Evolutionary conservation across 1,140 invertebrate species (phyloP).

Genomic region (Olivierus martensii): DNA sequence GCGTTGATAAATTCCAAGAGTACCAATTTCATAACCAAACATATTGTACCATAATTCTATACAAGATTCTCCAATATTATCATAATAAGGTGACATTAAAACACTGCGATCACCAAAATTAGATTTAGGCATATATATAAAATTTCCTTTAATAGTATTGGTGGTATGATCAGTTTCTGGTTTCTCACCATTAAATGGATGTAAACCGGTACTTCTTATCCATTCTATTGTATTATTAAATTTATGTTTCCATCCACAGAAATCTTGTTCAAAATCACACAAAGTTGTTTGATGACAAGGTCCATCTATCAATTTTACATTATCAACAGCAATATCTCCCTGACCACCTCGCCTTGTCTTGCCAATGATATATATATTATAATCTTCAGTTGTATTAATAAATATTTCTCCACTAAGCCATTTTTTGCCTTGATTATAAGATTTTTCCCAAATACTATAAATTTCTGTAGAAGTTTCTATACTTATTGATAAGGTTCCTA

Average conservation of each 20-base stretch:
- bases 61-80: constrained; percentile 20
- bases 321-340: constrained; percentile 32
- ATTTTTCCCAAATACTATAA: not conserved
- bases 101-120: constrained; percentile 7
- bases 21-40: constrained; percentile 24
- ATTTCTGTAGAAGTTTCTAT: not conserved
- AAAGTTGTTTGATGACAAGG: constrained; percentile 17
- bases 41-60: constrained; percentile 29
- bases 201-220: not conserved
- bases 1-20: constrained; percentile 14
- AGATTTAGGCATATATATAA: constrained; percentile 7
- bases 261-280: constrained; percentile 22
- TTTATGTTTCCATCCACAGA: constrained; percentile 19
- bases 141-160: constrained; percentile 11
- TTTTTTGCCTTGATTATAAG: constrained; percentile 7
- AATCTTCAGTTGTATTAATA: constrained; percentile 2
- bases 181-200: constrained; percentile 2
- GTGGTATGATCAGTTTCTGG: constrained; percentile 16
- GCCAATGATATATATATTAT: not conserved
- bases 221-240: not conserved
- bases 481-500: constrained; percentile 10
- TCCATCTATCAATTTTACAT: constrained; percentile 24
- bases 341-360: not conserved
- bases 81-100: constrained; percentile 10
- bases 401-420: constrained; percentile 8